phyloP scores from a whole-genome alignment of 2,113 vertebrate genomes.

The Ploceus nigricollis region DNA sequence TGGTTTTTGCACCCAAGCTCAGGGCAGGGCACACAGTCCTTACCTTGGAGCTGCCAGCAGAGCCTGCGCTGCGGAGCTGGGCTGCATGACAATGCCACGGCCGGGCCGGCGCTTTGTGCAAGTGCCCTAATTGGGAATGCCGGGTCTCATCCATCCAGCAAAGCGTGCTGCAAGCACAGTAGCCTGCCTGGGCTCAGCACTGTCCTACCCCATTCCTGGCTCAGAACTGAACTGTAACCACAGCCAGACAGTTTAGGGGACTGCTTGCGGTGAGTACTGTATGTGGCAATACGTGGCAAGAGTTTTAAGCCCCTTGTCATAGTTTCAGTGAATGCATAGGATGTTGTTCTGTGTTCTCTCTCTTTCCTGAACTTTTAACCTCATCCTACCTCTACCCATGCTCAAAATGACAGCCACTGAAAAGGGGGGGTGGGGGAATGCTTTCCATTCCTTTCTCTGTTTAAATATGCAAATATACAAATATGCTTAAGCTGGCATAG shows the following conservation, averaged over 20 bases:
- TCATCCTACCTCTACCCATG: conserved; percentile 46
- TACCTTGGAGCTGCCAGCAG: background rate
- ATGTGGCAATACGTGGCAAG: background rate
- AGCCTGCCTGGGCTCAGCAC: background rate
- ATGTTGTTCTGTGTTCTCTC: background rate
- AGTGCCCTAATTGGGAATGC: conserved; percentile 16
- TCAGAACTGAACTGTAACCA: background rate
- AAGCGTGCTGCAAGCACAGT: background rate
- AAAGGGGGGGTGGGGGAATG: background rate
- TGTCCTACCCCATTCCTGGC: background rate
- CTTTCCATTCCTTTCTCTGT: conserved; percentile 40
- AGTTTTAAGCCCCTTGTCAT: background rate
- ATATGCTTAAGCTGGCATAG: background rate
- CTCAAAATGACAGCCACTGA: conserved; percentile 5
- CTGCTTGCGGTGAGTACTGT: background rate
- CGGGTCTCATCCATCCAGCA: background rate
- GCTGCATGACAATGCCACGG: background rate
- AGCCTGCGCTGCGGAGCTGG: background rate
- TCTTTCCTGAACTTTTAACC: conserved; percentile 52
- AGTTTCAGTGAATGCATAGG: background rate
- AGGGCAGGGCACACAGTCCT: background rate
- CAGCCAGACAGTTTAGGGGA: background rate
- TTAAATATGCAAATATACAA: conserved; percentile 37
- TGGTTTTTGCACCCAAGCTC: background rate
- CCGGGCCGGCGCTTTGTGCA: background rate